A percentile compares a stretch with the other conserved stretches of the same genome.
These are phyloP conservation scores for Apistogramma diplotaenia DNA, from an alignment of 2,113 vertebrate species.

Conservation along the genomic window DNA sequence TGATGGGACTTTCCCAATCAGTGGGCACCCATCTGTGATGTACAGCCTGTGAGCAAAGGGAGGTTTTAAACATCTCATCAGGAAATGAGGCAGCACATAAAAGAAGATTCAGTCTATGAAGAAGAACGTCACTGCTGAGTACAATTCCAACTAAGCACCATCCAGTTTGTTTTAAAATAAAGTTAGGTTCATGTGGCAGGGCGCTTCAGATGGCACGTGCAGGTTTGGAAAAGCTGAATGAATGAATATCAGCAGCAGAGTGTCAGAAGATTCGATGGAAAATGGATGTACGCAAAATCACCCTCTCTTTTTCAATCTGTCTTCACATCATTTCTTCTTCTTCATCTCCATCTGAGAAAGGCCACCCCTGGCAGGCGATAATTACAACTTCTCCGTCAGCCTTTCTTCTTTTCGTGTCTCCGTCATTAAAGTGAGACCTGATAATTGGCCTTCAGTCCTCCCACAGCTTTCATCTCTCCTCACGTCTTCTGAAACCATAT, in stretches of 20 bases:
- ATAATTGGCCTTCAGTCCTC: conserved; percentile 17
- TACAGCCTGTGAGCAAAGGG: neutral
- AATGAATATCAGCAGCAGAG: neutral
- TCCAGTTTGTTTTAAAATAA: neutral
- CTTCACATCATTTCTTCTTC: neutral
- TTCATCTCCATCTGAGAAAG: neutral
- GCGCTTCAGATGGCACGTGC: neutral
- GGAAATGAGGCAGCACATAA: neutral
- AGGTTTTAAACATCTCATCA: neutral
- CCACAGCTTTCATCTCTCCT: neutral
- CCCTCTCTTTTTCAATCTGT: neutral
- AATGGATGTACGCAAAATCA: neutral
- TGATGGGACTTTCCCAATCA: too few relatives aligned
- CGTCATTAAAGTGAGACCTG: neutral
- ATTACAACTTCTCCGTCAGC: conserved; percentile 10
- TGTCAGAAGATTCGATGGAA: neutral
- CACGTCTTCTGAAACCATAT: neutral
- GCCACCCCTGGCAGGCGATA: conserved; percentile 9
- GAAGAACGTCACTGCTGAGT: neutral
- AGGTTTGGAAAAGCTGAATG: neutral
- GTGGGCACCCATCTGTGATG: too few relatives aligned
- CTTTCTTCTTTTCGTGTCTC: neutral
- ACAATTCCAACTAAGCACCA: neutral
- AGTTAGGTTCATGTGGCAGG: neutral
- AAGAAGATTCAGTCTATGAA: neutral